phyloP scores from a whole-genome alignment of 2,113 vertebrate genomes.

The Pipra filicauda region DNA sequence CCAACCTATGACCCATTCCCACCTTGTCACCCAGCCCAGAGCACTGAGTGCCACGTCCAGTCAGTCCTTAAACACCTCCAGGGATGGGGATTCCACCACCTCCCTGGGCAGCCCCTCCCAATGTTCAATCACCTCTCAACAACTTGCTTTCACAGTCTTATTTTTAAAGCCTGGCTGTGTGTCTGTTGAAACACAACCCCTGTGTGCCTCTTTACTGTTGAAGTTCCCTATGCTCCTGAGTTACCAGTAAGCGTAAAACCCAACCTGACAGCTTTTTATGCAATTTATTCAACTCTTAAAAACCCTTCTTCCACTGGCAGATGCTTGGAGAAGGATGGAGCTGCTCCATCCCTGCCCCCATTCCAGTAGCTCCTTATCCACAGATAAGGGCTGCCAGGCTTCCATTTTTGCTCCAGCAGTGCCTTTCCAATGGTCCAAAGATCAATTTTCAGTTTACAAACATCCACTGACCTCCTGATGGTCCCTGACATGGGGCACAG shows the following conservation, averaged over 20 bases:
- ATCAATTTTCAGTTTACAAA: neutral
- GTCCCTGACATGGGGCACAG: neutral
- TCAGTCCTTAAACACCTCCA: neutral
- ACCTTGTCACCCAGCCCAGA: neutral
- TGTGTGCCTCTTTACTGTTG: neutral
- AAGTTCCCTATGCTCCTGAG: neutral
- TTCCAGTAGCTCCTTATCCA: neutral
- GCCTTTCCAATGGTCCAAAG: neutral
- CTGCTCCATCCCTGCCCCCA: neutral
- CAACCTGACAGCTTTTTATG: neutral
- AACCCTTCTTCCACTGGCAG: too few relatives aligned
- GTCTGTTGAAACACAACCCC: neutral
- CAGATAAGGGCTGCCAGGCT: neutral
- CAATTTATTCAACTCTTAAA: neutral
- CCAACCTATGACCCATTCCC: neutral
- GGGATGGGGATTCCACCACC: neutral
- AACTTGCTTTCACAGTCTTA: neutral
- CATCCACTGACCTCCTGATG: accelerated
- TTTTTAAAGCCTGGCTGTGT: neutral
- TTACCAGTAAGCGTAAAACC: neutral
- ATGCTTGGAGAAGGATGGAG: too few relatives aligned
- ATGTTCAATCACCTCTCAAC: neutral
- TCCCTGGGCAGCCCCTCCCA: neutral
- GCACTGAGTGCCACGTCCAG: neutral
- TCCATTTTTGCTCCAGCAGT: neutral